Base-by-base conservation (phyloP, 1,140 invertebrate species). In the Bombus waltoni region DNA sequence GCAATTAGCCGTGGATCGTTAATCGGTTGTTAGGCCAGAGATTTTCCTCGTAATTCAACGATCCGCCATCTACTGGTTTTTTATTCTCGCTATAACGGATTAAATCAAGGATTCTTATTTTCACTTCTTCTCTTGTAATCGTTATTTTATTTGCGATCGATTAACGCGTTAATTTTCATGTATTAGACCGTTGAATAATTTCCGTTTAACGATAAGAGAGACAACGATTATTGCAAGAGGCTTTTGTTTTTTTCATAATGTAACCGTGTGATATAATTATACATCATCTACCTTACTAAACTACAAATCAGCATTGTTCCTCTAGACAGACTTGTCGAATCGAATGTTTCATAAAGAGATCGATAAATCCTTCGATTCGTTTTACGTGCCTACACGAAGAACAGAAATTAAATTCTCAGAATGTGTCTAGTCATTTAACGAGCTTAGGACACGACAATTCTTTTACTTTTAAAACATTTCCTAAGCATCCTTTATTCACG, bases 1-100 rank as follows among this genome's bases (percentile, higher is more conserved):
- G 91, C 91, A 92, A 92, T 92, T 91, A 92, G 88, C 80, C 90
- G 87, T 76, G 87, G 90, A 91, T 91, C 90, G 90, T 91, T 91
- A 91, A 91, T 91, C 90, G 90, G 86, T 90, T 88, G 89, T 90
- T 90, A 83, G 83, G 53, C 87, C 71, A 53, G 89, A 86, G 87
- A 88, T 90, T 90, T 80, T 78, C 35, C 83, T 66, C 65, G 80
- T 90, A 90, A 90, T 90, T 90, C 89, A 73, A 65, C 79, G 89
- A 90, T 90, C 87, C 86, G 70, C 62, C 71, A 59, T 9, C 53
- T 59, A 42, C 42, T 38, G 44, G 76, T 59, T 59, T 79, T 89
- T 87, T 74, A 28, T 84, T 40, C 75, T 66, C 81, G 25, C 2
- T 22, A 44, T 77, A 59, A 25, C 22, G 80, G 83, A 90, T 90